Base-by-base conservation (phyloP, 2,888 invertebrate species). In the Drosophila ustulata region DNA sequence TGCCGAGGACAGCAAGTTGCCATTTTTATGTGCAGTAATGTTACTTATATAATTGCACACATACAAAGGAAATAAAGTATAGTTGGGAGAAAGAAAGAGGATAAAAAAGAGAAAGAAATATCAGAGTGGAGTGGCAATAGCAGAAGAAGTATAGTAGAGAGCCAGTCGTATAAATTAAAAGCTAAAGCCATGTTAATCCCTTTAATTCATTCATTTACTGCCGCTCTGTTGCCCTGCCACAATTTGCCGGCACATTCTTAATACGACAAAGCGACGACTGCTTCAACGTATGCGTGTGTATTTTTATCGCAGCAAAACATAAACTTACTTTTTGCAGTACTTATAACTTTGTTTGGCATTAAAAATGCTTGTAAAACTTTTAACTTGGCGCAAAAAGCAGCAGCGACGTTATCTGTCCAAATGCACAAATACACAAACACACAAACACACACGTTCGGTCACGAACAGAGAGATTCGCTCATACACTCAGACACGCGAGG, bases 291-390 rank as follows among this genome's bases (percentile, higher is more conserved):
- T 71, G 68, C 53, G 57, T 62, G 41, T 64, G 61, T 71, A 68
- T 75, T 88, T 88, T 82, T 84, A 88, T 86, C 84, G 78, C 80
- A 64, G 66, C 68, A 67, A 80, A 80, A 75, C 86, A 88, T 84
- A 88, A 88, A 86, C 76, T 86, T 78, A 63, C 81, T 82, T 88
- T 79, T 72, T 77, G 69, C 75, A 78, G 80, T 82, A 86, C 88
- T 84, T 88, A 88, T 82, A 88, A 84, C 88, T 84, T 84, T 88
- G 88, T 71, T 70, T 70, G 87, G 87, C 84, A 82, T 87, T 88
- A 82, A 84, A 84, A 88, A 80, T 86, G 87, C 84, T 86, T 83
- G 84, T 83, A 88, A 83, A 85, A 85, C 84, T 85, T 85, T 80
- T 69, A 78, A 78, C 78, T 87, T 82, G 69, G 75, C 81, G 70